phyloP scores from a whole-genome alignment of 2,113 vertebrate species.

The Megalops atlanticus region DNA sequence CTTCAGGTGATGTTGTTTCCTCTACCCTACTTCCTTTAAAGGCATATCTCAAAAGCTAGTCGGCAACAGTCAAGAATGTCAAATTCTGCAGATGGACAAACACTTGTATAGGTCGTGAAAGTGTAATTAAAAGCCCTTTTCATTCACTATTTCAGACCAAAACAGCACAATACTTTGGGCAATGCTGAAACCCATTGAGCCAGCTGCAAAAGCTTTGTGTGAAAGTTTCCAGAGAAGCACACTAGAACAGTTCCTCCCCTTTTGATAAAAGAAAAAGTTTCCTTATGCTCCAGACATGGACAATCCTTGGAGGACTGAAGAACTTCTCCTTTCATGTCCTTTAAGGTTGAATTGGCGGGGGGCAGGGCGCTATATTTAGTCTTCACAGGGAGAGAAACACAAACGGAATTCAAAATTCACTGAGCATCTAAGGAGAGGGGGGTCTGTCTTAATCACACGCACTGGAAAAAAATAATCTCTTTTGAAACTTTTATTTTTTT shows the following conservation, averaged over 20 bases:
- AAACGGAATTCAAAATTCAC: constrained; percentile 5
- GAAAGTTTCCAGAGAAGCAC: constrained; percentile 6
- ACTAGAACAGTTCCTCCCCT: neutral
- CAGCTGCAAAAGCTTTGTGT: neutral
- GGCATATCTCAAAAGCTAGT: too few species aligned
- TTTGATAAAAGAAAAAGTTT: constrained; percentile 2
- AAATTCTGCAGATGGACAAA: neutral
- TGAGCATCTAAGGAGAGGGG: neutral
- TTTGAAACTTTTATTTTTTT: constrained; percentile 2
- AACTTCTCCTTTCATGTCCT: constrained; percentile 12
- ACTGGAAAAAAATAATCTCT: constrained; percentile 1
- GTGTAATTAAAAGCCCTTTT: constrained; percentile 3
- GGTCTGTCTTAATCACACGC: constrained; percentile 12
- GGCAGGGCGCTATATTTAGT: neutral
- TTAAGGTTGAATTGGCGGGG: neutral
- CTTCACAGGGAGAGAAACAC: neutral
- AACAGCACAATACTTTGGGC: neutral
- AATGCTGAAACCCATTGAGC: neutral
- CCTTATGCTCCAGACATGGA: neutral
- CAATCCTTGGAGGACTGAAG: constrained; percentile 3
- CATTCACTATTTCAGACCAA: neutral
- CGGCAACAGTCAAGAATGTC: too few species aligned
- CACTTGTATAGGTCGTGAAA: neutral
- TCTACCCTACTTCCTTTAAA: too few species aligned
- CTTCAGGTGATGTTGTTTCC: too few species aligned